phyloP scores from a whole-genome alignment of 2,113 vertebrate species.

The Heteronetta atricapilla region DNA sequence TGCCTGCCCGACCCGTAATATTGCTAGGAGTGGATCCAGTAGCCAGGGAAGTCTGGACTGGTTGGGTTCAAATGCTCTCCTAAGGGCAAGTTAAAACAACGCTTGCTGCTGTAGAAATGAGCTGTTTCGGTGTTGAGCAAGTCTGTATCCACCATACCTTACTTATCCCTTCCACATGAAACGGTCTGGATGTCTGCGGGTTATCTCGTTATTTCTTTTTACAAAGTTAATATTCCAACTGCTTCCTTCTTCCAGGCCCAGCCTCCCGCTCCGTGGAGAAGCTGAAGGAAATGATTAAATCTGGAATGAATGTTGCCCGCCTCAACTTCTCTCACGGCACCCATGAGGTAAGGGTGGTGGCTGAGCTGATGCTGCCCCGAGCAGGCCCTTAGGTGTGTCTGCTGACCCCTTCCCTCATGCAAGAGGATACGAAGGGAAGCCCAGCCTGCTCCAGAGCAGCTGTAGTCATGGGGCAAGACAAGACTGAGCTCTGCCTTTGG shows the following conservation, averaged over 20 bases:
- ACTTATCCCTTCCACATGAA: background rate
- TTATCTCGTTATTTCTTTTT: constrained; percentile 2
- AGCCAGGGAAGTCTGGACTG: background rate
- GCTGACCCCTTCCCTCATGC: background rate
- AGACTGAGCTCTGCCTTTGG: background rate
- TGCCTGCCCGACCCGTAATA: background rate
- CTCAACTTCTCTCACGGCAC: constrained; percentile 98
- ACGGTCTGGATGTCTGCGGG: background rate
- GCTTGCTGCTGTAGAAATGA: background rate
- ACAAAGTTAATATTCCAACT: background rate
- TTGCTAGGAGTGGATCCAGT: background rate
- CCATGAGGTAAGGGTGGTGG: constrained; percentile 85
- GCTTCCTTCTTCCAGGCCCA: constrained; percentile 80
- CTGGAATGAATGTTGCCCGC: constrained; percentile 98
- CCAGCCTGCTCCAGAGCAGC: background rate
- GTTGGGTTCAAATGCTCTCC: background rate
- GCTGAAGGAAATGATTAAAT: constrained; percentile 94
- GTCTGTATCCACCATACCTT: background rate
- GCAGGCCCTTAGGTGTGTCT: rapidly evolving
- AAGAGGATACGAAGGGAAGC: background rate
- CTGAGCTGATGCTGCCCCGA: rapidly evolving
- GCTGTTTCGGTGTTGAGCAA: background rate
- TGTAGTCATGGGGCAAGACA: background rate
- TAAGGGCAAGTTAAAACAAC: background rate
- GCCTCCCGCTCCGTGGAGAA: constrained; percentile 89